Evolutionary conservation across 2,113 vertebrate species (phyloP).

Genomic region (Motacilla alba): DNA sequence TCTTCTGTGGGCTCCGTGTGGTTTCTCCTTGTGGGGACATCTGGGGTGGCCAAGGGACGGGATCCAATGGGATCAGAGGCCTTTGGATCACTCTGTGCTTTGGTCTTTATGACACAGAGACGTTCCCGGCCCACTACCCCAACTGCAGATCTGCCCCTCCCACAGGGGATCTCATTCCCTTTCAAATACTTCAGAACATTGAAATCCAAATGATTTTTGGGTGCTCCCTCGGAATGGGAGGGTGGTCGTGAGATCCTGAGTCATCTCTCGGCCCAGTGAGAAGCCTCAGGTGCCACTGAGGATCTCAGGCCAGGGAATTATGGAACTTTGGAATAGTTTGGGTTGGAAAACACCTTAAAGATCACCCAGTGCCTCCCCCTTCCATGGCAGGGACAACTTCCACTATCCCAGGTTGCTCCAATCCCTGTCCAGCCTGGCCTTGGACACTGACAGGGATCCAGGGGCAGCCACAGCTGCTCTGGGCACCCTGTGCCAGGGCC

Average conservation of each 20-base stretch:
- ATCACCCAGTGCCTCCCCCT: neutral
- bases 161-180: neutral
- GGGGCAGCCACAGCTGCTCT: neutral
- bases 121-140: rapidly evolving
- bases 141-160: neutral
- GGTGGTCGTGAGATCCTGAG: neutral
- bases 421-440: neutral
- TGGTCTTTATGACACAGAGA: rapidly evolving
- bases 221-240: neutral
- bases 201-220: neutral
- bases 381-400: neutral
- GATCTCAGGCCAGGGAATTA: neutral
- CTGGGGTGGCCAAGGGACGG: neutral
- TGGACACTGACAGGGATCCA: neutral
- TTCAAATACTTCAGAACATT: neutral
- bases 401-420: neutral
- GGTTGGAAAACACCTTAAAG: neutral
- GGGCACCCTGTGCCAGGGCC: rapidly evolving
- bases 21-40: neutral
- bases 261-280: neutral
- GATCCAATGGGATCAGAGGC: neutral
- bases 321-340: neutral
- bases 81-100: neutral
- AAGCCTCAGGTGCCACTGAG: neutral
- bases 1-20: neutral